Base-by-base conservation (phyloP, 2,888 invertebrate species). In the Pseudolycoriella hygida region DNA sequence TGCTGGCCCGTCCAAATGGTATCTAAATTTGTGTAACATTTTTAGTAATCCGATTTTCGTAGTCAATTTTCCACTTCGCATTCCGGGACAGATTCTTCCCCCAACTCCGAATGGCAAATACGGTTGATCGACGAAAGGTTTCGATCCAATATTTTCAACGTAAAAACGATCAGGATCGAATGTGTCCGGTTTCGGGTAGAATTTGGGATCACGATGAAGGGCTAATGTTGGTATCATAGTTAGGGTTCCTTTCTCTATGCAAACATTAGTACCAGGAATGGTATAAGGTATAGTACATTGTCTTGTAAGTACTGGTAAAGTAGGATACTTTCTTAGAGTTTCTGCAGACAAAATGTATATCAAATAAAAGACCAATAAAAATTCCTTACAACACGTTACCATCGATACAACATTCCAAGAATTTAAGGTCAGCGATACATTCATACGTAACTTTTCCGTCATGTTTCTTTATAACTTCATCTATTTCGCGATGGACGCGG, bases 321-420 rank as follows among this genome's bases (percentile, higher is more conserved):
- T 62, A 1, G 70, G 68, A 49, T 67, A 67, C 46, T 64, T 39
- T 1, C 44, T 15, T 3, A 39, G 17, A 8, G 44, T 30, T 25
- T 44, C 44, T 44, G 12, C 6, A 37, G 30, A 30, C 15, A 20
- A 25, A 41, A 18, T 6, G 20, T 19, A 20, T n/a, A 18, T 17
- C 20, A 3, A 6, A 8, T 25, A 25, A 4, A 25, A 4, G 5
- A 8, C 8, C 25, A 25, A 25, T 25, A 8, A 25, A 4, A 25
- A n/a, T n/a, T n/a, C n/a, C 25, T 25, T 25, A 25, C 5, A 6
- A 25, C 25, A 25, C 25, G 5, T 25, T 25, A 72, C 72, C 72
- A 49, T 70, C 67, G 8, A 73, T 54, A 10, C 72, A 62, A 65
- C 70, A 69, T 50, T 72, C 71, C 50, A 74, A 56, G 53, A 74